phyloP scores from a whole-genome alignment of 2,888 invertebrate genomes.

The Bellardia pandia region DNA sequence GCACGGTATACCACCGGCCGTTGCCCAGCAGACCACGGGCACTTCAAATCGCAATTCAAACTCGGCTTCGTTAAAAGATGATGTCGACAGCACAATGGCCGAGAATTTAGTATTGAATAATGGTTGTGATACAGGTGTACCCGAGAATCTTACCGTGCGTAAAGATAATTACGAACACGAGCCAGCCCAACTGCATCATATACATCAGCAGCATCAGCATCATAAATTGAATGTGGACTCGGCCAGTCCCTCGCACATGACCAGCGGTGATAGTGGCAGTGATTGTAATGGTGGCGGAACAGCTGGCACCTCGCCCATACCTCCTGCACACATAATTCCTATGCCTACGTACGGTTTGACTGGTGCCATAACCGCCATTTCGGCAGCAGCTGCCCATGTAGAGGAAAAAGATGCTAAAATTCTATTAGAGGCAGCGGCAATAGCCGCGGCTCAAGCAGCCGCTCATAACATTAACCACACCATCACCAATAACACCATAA shows the following conservation, averaged over 20 bases:
- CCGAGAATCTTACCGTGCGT: slow-evolving; percentile 82
- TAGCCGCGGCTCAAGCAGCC: slow-evolving; percentile 75
- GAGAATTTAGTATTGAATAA: slow-evolving; percentile 48
- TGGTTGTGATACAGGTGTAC: slow-evolving; percentile 79
- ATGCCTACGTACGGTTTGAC: slow-evolving; percentile 81
- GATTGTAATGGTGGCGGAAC: slow-evolving; percentile 66
- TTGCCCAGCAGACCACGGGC: slow-evolving; percentile 80
- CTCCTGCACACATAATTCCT: slow-evolving; percentile 74
- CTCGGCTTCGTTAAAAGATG: slow-evolving; percentile 68
- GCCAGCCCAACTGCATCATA: slow-evolving; percentile 9
- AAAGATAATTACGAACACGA: slow-evolving; percentile 77
- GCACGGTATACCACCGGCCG: slow-evolving; percentile 82
- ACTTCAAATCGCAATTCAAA: slow-evolving; percentile 73
- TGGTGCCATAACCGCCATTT: slow-evolving; percentile 82
- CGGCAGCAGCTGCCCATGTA: slow-evolving; percentile 80
- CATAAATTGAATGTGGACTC: slow-evolving; percentile 29
- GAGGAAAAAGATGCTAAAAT: slow-evolving; percentile 79
- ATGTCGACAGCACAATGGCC: slow-evolving; percentile 59
- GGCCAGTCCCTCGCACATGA: slow-evolving; percentile 57
- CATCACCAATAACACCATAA: neutral
- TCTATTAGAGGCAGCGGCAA: slow-evolving; percentile 74
- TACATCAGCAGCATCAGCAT: neutral
- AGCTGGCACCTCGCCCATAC: slow-evolving; percentile 75
- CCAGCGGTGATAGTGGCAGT: slow-evolving; percentile 68
- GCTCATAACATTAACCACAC: slow-evolving; percentile 49